These are phyloP conservation scores for Rhodophaea formosa DNA, from an alignment of 2,888 invertebrate species.

Conservation along the genomic window DNA sequence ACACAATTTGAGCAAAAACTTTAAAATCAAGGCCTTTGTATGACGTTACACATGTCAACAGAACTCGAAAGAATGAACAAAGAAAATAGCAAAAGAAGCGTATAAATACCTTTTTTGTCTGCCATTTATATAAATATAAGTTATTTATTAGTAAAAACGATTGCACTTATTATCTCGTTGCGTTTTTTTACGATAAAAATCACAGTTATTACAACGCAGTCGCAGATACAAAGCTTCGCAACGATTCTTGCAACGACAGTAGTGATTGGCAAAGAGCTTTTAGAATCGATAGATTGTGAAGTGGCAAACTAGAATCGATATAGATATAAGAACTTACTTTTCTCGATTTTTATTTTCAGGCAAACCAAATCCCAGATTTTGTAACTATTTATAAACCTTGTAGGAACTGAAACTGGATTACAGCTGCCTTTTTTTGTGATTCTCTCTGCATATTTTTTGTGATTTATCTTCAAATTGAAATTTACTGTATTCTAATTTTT, in stretches of 20 bases:
- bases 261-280: slow-evolving; percentile 34
- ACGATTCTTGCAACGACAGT: slow-evolving; percentile 54
- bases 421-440: too few species aligned
- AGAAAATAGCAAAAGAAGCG: slow-evolving; percentile 56
- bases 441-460: too few species aligned
- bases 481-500: too few species aligned
- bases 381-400: too few species aligned
- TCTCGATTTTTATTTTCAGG: too few species aligned
- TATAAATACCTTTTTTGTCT: slow-evolving; percentile 81
- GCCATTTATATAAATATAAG: slow-evolving; percentile 70
- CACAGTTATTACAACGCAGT: slow-evolving; percentile 51
- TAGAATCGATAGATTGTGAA: not conserved
- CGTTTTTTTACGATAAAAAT: slow-evolving; percentile 42
- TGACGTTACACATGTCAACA: slow-evolving; percentile 78
- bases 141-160: slow-evolving; percentile 50
- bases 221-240: slow-evolving; percentile 51
- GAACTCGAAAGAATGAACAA: slow-evolving; percentile 59
- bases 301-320: too few species aligned
- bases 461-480: too few species aligned
- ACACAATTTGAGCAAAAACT: slow-evolving; percentile 37
- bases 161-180: slow-evolving; percentile 44
- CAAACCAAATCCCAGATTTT: too few species aligned
- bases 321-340: too few species aligned
- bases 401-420: too few species aligned
- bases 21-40: slow-evolving; percentile 41